Percentiles rank a stretch among this genome's conserved stretches.
phyloP scores from a whole-genome alignment of 2,888 invertebrate genomes.

The Criorhina ranunculi region DNA sequence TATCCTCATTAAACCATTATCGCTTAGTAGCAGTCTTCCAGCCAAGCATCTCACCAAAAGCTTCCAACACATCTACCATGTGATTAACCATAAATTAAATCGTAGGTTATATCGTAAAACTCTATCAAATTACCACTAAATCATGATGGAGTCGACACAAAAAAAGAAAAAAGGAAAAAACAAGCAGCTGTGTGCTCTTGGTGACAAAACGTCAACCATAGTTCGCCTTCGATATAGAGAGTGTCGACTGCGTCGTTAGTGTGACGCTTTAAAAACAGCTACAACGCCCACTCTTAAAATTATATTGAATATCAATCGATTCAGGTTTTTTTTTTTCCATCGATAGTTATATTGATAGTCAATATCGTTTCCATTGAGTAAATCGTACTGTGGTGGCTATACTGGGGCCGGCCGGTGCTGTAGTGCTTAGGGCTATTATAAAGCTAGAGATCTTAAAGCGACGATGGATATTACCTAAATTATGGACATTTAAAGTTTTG shows the following conservation, averaged over 20 bases:
- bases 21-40: background rate
- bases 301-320: conserved; percentile 72
- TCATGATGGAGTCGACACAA: conserved; percentile 25
- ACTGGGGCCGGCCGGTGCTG: background rate
- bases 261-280: conserved; percentile 53
- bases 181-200: conserved; percentile 15
- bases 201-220: conserved; percentile 54
- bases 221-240: conserved; percentile 44
- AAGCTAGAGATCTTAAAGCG: conserved; percentile 23
- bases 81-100: conserved; percentile 66
- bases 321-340: conserved; percentile 41
- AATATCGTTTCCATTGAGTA: conserved; percentile 59
- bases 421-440: conserved; percentile 56
- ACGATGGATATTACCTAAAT: conserved; percentile 49
- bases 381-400: conserved; percentile 27
- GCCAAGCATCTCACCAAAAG: conserved; percentile 26
- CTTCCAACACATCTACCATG: conserved; percentile 22
- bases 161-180: conserved; percentile 11
- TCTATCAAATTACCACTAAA: conserved; percentile 72
- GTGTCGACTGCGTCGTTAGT: conserved; percentile 60
- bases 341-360: conserved; percentile 17
- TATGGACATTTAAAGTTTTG: conserved; percentile 44
- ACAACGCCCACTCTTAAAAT: conserved; percentile 56
- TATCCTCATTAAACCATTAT: conserved; percentile 43
- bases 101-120: conserved; percentile 59